These are phyloP conservation scores for Timandra comae DNA, from an alignment of 2,888 invertebrate species.

Conservation along the genomic window DNA sequence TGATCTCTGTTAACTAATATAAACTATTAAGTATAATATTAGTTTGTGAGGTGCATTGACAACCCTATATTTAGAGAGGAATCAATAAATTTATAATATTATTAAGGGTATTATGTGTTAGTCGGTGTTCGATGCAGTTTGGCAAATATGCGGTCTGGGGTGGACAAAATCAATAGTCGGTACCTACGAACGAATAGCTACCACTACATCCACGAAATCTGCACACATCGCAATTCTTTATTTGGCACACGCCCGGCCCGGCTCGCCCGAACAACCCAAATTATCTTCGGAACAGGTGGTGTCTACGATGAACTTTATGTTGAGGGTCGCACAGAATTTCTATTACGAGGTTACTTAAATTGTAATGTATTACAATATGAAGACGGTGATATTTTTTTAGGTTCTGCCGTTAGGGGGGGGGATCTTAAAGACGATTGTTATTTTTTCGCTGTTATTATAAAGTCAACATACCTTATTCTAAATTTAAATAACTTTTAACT, in stretches of 20 bases:
- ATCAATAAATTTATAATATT: slow-evolving; percentile 62
- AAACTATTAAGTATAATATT: too few relatives aligned
- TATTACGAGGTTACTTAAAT: slow-evolving; percentile 23
- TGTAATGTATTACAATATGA: slow-evolving; percentile 17
- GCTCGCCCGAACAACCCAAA: slow-evolving; percentile 41
- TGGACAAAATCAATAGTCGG: slow-evolving; percentile 74
- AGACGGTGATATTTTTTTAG: slow-evolving; percentile 7
- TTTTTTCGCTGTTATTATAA: too few relatives aligned
- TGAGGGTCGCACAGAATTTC: slow-evolving; percentile 24
- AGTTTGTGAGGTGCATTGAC: too few relatives aligned
- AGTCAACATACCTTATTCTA: too few relatives aligned
- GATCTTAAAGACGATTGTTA: too few relatives aligned
- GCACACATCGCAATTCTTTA: slow-evolving; percentile 69
- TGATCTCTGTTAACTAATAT: too few relatives aligned
- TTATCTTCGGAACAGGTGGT: slow-evolving; percentile 56
- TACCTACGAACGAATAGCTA: slow-evolving; percentile 62
- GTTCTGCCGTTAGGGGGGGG: background rate
- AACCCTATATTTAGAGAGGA: slow-evolving; percentile 28
- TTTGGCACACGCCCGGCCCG: slow-evolving; percentile 51
- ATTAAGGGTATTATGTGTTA: slow-evolving; percentile 48
- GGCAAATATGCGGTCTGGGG: slow-evolving; percentile 60
- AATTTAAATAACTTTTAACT: too few relatives aligned
- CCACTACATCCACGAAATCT: slow-evolving; percentile 56
- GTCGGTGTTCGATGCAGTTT: slow-evolving; percentile 50
- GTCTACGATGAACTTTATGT: slow-evolving; percentile 36